Percentiles rank a stretch among this genome's conserved stretches.
phyloP scores from a whole-genome alignment of 1,140 invertebrate species.

The Littorina saxatilis region DNA sequence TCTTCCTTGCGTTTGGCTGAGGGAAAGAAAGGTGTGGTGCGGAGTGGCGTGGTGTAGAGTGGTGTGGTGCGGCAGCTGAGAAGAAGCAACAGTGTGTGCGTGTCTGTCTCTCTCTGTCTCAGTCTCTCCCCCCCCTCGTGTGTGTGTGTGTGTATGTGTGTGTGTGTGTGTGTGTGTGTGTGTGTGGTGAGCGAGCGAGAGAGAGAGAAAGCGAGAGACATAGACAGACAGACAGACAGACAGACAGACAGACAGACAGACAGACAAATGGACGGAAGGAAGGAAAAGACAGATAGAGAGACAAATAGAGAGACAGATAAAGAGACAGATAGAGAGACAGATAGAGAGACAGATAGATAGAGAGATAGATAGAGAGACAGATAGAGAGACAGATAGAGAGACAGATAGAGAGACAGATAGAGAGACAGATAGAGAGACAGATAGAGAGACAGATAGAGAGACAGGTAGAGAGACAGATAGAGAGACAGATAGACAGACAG shows the following conservation, averaged over 20 bases:
- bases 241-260: not conserved
- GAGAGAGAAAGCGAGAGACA: no score
- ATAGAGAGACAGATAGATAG: not conserved
- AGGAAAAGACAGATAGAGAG: not conserved
- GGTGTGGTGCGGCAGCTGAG: not conserved
- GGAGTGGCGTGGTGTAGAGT: no score
- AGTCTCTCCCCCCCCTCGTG: no score
- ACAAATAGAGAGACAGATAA: not conserved
- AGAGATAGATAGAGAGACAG: not conserved
- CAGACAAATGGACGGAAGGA: not conserved
- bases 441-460: no score
- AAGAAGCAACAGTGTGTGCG: not conserved
- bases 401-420: no score
- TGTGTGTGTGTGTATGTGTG: no score
- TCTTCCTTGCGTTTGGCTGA: no score
- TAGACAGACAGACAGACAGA: not conserved
- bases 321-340: no score
- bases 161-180: no score
- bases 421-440: not conserved
- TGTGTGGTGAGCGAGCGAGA: no score
- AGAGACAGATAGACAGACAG: not conserved
- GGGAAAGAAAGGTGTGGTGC: no score
- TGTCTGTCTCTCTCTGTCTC: no score
- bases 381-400: not conserved
- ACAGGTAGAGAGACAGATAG: not conserved